Evolutionary conservation across 2,888 invertebrate genomes (phyloP).

Genomic region (Seira sanloemensis): DNA sequence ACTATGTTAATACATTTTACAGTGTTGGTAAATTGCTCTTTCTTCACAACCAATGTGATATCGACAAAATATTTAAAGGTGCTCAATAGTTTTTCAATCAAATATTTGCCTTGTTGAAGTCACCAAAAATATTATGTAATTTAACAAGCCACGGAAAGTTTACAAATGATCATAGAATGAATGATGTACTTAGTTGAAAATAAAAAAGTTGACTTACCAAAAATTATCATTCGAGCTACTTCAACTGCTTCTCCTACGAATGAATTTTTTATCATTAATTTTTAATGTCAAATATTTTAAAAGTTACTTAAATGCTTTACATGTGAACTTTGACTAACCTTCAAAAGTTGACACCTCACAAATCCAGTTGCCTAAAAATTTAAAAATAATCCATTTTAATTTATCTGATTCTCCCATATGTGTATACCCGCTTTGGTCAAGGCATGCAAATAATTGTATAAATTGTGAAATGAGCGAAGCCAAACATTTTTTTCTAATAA

Average conservation of each 20-base stretch:
- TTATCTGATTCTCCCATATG: not conserved
- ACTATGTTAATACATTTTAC: too few species aligned
- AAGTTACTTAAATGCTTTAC: not conserved
- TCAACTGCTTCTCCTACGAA: constrained; percentile 67
- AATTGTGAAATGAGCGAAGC: too few species aligned
- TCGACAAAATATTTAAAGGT: too few species aligned
- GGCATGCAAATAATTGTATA: too few species aligned
- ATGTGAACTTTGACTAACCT: constrained; percentile 25
- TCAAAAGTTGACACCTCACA: constrained; percentile 72
- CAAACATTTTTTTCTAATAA: not conserved
- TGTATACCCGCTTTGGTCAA: too few species aligned
- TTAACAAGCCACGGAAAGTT: not conserved
- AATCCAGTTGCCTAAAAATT: constrained; percentile 62
- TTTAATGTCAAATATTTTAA: not conserved
- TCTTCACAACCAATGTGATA: too few species aligned
- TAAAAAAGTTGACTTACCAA: constrained; percentile 61
- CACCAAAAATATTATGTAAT: too few species aligned
- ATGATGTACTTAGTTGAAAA: not conserved
- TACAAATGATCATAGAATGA: not conserved
- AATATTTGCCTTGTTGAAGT: too few species aligned
- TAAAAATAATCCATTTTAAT: not conserved
- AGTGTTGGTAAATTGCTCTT: too few species aligned
- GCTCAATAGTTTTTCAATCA: too few species aligned
- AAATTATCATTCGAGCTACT: constrained; percentile 71
- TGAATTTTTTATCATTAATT: not conserved